Evolutionary conservation across 2,113 vertebrate species (phyloP), one percentile per base, ranked within the genome.

Genomic region (Megaceryle torquata): DNA sequence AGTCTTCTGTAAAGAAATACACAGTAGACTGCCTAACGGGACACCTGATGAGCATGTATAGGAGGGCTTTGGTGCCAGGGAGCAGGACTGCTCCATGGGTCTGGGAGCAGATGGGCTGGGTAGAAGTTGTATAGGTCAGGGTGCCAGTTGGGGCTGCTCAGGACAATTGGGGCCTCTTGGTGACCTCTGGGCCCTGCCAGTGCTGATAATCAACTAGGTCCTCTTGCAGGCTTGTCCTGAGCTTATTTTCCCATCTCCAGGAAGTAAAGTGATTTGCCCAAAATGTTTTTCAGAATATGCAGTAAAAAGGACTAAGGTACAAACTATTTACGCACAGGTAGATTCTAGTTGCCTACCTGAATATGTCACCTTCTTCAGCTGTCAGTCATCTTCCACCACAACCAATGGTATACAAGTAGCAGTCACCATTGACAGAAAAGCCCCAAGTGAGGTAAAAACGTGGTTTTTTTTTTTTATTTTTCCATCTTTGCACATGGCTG

Each of bases 41-140:
- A 33, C 6, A 60, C 4, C 8, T 20, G 1, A n/a, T 64, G 8
- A 59, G 21, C 12, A 29, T 1, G 6, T 5, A 4, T 19, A 56
- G 8, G 8, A 68, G 3, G 10, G 13, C 10, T 33, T 61, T 51
- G 46, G 2, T 21, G 6, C 9, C 18, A 24, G 20, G 31, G 11
- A 17, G 5, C 9, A 37, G 10, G 5, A 11, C 26, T 76, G 24
- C 15, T 39, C 37, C n/a, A 5, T 2, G 3, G 14, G 8, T 5
- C 29, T 53, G 17, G 24, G 10, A 71, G 33, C 37, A 13, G 63
- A 41, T 16, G 15, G 7, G 6, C 25, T 37, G 15, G 37, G 11
- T 19, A 54, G 50, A 50, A 28, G 5, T 8, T 39, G 33, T 0
- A 1, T 44, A 21, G 8, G n/a, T 15, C 19, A 7, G 14, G 26